Conservation (phyloP, 2,888 invertebrate genomes). For the Patella ulyssiponensis region DNA sequence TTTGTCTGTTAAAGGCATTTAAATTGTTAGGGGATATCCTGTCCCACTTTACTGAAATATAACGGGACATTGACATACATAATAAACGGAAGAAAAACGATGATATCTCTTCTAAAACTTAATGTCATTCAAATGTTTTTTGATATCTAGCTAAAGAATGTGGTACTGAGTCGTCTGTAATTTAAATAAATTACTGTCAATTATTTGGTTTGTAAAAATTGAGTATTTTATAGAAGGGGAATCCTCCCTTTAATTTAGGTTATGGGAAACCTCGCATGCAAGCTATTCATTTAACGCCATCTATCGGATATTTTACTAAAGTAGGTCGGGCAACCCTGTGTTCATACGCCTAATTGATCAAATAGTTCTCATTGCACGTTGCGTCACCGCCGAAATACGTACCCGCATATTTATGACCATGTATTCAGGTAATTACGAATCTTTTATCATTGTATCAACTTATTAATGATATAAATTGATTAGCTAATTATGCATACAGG, state of each 20-base stretch:
- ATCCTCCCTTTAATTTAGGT: slow-evolving; percentile 10
- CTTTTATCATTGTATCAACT: background rate
- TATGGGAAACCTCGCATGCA: slow-evolving; percentile 21
- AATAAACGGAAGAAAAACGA: background rate
- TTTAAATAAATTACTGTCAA: too few relatives aligned
- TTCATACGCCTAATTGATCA: slow-evolving; percentile 31
- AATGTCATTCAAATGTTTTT: too few relatives aligned
- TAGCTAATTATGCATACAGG: slow-evolving; percentile 22
- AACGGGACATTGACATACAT: slow-evolving; percentile 12
- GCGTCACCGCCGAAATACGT: slow-evolving; percentile 7
- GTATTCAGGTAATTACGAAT: slow-evolving; percentile 5
- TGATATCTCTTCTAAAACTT: too few relatives aligned
- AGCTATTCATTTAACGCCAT: slow-evolving; percentile 16
- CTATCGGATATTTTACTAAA: slow-evolving; percentile 30
- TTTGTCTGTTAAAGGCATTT: background rate
- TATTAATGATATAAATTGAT: background rate
- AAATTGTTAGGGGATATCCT: slow-evolving; percentile 9
- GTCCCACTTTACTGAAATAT: slow-evolving; percentile 8
- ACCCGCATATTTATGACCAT: background rate
- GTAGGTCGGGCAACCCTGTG: slow-evolving; percentile 41
- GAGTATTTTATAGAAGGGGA: background rate
- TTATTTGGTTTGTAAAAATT: too few relatives aligned
- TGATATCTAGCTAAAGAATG: too few relatives aligned
- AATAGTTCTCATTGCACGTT: slow-evolving; percentile 27
- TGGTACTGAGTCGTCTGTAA: too few relatives aligned